Base-by-base conservation (phyloP, 2,113 vertebrate species). In the Cheirogaleus medius region DNA sequence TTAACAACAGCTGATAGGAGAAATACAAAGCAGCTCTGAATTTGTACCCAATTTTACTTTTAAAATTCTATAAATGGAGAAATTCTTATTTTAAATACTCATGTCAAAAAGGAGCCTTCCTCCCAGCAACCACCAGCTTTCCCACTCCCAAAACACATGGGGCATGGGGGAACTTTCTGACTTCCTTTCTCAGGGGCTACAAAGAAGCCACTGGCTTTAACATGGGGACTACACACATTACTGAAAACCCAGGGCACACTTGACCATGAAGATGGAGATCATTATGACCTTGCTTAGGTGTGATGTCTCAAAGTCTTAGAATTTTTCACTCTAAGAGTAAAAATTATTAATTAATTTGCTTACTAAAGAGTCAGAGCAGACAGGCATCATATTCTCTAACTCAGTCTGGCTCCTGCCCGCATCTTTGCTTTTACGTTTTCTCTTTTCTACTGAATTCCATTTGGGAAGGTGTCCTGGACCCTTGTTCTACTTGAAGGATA, bases 321-420 rank as follows among this genome's bases (percentile, higher is more conserved):
- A 94, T 56, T 98, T 98, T 97, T 97, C 96, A 94, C 89, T 95
- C 74, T 68, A 96, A 97, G 73, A 97, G 0, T 82, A 78, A 97
- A 96, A 93, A 96, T 56, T 68, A 96, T 52, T 71, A 91, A 94
- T 91, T 92, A 63, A 83, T 94, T 76, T 95, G 91, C 92, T 77
- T 96, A 91, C 90, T 98, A 76, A 94, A 96, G 88, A 49, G 90
- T 91, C 92, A 86, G 63, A 90, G 77, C 27, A 92, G 83, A 93
- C 90, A 85, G 49, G 90, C n/a, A 1, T 4, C 39, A 69, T 37
- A 47, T 52, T 54, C 74, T 96, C 93, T 84, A 56, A 49, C 47
- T 88, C 27, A 34, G 73, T 69, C 68, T 89, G 25, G 44, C 56
- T 64, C 60, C 32, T 25, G 42, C 32, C 37, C 9, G 18, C 32